Base-by-base conservation (phyloP, 2,113 vertebrate genomes). In the Stegastes partitus region DNA sequence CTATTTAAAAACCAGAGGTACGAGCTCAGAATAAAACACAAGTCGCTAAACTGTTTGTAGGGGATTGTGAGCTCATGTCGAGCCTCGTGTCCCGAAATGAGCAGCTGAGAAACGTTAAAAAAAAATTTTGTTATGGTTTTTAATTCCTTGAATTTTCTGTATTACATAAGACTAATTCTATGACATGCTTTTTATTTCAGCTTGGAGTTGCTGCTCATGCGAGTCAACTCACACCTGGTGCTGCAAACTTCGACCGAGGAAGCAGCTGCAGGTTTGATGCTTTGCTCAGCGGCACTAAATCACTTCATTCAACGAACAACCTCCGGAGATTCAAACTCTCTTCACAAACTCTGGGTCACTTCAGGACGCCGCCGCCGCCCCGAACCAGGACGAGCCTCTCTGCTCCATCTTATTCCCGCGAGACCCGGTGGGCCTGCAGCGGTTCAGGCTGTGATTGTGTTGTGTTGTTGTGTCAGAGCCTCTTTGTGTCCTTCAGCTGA, bases 401-500 rank as follows among this genome's bases (percentile, higher is more conserved):
- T n/a, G n/a, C n/a, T n/a, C 28, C 3, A 28, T 31, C 28, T 31
- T 31, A 3, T 1, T 31, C 65, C 16, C 3, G 5, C 1, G 23
- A 51, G 28, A 51, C 23, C 42, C 5, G 5, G 25, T 53, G 14
- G 1, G n/a, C 56, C 47, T 18, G 5, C 4, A 55, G 44, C 28
- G 28, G 10, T 26, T 59, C 68, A 21, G n/a, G n/a, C 26, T 37
- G 16, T 5, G 44, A 47, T 21, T 9, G 2, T 55, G 37, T 49
- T 12, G 5, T 28, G 15, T 26, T n/a, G 28, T 28, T 65, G 28
- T 42, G 11, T 49, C 34, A 69, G 18, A 61, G 28, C 25, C 12
- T 14, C 4, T 66, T 75, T 49, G 26, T 57, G 37, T 45, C 47
- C 39, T 51, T 59, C 9, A 68, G 47, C 11, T 68, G 31, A 65